Base-by-base conservation (phyloP, 2,797 vertebrate species). In the Gobio occitaniae region DNA sequence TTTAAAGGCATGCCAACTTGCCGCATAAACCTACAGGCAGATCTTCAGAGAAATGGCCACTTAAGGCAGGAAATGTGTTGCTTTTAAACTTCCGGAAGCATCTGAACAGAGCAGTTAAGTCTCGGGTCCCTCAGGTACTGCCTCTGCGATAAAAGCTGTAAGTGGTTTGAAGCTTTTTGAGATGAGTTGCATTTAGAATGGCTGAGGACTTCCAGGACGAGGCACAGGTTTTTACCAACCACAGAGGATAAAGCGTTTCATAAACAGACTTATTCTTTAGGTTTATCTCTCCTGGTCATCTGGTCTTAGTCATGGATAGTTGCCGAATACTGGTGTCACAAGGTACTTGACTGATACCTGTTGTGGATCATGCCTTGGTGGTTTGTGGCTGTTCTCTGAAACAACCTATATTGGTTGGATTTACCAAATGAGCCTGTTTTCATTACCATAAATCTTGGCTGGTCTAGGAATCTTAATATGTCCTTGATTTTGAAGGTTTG, bases 161-260 rank as follows among this genome's bases (percentile, higher is more conserved):
- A 89, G 85, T 86, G 83, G 70, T 78, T 71, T 78, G 59, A 83
- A 88, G 87, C 83, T 88, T 87, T 86, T 48, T 78, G 65, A 82
- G 76, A 50, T 52, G 75, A 19, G 69, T 72, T 63, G 63, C 85
- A 75, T 80, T 85, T 83, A 72, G 56, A 86, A 44, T 71, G 83
- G 66, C 66, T 50, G 61, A 82, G 84, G 12, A 74, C 68, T 85
- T 70, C 82, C 78, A 77, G 63, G 65, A 83, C 8, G 25, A 80
- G 36, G 48, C 38, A 61, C 15, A 48, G 72, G 69, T 77, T 83
- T 83, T 78, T 54, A 79, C 69, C 80, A 79, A 69, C 68, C 52
- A 25, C 47, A 36, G 63, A 61, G 75, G 61, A 86, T 85, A 68
- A 78, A 81, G 71, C 70, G 25, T 83, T 80, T 88, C 83, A 85